These are phyloP conservation scores for Eulithis testata DNA, from an alignment of 2,888 invertebrate species.

Conservation along the genomic window DNA sequence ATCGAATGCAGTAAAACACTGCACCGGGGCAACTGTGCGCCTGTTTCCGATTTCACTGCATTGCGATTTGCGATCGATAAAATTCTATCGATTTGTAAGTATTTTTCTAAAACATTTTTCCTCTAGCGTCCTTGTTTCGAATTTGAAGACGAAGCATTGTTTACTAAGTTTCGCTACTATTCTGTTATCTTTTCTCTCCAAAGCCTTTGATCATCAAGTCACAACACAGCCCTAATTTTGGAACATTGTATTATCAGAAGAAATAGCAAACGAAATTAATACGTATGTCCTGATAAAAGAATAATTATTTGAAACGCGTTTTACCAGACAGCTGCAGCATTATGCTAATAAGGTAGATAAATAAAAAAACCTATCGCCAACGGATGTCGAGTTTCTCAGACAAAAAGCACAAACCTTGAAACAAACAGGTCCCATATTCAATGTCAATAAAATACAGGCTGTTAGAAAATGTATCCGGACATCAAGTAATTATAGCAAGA, in stretches of 20 bases:
- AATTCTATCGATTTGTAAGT: slow-evolving; percentile 55
- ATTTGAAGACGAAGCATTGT: not conserved
- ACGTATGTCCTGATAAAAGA: not conserved
- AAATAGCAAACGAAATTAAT: no score
- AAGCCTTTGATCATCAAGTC: no score
- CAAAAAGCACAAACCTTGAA: slow-evolving; percentile 39
- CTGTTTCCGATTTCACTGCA: slow-evolving; percentile 72
- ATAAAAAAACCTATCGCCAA: slow-evolving; percentile 26
- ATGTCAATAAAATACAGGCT: slow-evolving; percentile 41
- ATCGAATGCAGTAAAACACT: slow-evolving; percentile 78
- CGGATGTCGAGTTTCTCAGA: slow-evolving; percentile 26
- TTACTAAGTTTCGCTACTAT: no score
- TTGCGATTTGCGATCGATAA: slow-evolving; percentile 72
- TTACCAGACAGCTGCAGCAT: slow-evolving; percentile 22
- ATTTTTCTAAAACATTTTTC: slow-evolving; percentile 25
- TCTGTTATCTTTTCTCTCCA: no score
- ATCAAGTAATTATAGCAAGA: slow-evolving; percentile 36
- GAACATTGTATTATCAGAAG: no score
- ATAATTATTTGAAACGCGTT: not conserved
- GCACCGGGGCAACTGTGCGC: slow-evolving; percentile 54
- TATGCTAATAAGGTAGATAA: slow-evolving; percentile 29
- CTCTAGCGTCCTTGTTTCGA: not conserved
- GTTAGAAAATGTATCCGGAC: slow-evolving; percentile 41
- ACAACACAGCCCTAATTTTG: no score
- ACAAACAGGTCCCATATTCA: slow-evolving; percentile 40